Conservation (phyloP, 2,113 vertebrate species). For the Speoplatyrhinus poulsoni region DNA sequence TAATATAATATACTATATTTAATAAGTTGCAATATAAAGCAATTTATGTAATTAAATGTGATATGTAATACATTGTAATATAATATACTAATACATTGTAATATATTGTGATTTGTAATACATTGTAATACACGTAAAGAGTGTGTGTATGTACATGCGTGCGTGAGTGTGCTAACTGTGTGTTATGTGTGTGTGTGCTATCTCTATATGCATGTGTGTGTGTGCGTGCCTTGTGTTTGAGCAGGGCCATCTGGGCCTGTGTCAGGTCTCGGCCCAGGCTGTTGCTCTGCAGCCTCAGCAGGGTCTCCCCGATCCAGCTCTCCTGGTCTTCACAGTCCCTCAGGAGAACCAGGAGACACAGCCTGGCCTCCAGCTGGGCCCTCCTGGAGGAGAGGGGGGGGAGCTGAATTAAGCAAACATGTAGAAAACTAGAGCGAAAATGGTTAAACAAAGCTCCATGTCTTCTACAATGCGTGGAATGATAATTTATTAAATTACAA, state of each 20-base stretch:
- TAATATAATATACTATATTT: too few species aligned
- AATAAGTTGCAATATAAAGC: too few species aligned
- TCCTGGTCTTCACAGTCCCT: constrained; percentile 84
- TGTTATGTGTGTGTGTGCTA: not conserved
- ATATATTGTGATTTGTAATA: too few species aligned
- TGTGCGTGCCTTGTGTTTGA: constrained; percentile 81
- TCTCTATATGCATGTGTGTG: not conserved
- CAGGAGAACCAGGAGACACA: constrained; percentile 82
- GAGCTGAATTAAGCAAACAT: too few species aligned
- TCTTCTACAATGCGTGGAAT: too few species aligned
- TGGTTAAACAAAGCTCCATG: too few species aligned
- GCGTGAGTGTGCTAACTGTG: not conserved
- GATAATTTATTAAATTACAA: too few species aligned
- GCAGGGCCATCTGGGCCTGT: constrained; percentile 77
- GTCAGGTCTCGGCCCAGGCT: constrained; percentile 76
- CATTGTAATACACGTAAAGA: too few species aligned
- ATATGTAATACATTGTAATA: too few species aligned
- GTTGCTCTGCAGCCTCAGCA: constrained; percentile 68
- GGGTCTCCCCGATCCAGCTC: constrained; percentile 79
- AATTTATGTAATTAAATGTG: too few species aligned
- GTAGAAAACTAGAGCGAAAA: too few species aligned
- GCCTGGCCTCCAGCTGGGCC: constrained; percentile 76
- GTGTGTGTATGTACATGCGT: not conserved
- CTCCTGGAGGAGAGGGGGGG: constrained; percentile 69
- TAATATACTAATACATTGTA: too few species aligned